Evolutionary conservation across 2,113 vertebrate genomes (phyloP).

Genomic region (Globicephala melas): DNA sequence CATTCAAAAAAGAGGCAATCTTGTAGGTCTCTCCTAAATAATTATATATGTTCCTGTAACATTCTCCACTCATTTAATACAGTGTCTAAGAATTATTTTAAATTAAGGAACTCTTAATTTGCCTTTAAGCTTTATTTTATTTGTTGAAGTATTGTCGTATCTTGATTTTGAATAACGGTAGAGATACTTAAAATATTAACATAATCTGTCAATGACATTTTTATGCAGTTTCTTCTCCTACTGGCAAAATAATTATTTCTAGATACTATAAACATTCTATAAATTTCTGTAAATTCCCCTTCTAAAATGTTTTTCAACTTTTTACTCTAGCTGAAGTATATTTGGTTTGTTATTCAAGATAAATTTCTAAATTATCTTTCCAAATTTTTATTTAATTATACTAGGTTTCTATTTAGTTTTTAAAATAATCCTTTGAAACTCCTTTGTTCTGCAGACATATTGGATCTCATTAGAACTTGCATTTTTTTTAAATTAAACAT

Average conservation of each 20-base stretch:
- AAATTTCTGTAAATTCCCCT: background rate
- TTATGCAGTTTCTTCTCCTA: background rate
- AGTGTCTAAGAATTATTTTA: slow-evolving; percentile 13
- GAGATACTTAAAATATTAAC: background rate
- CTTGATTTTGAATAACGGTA: background rate
- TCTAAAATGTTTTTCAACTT: background rate
- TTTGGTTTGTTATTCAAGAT: slow-evolving; percentile 8
- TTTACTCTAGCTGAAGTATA: background rate
- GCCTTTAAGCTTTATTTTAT: background rate
- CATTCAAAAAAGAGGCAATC: background rate
- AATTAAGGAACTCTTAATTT: background rate
- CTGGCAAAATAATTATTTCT: background rate
- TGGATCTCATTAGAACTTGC: background rate
- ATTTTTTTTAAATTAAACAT: background rate
- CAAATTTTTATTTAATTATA: background rate
- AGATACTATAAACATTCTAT: background rate
- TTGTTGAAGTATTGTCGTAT: background rate
- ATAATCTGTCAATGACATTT: background rate
- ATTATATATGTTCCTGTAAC: background rate
- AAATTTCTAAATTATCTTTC: background rate
- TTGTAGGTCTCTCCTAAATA: background rate
- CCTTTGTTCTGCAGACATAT: background rate
- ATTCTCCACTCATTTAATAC: background rate
- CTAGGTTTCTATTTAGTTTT: background rate
- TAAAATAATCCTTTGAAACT: background rate